A percentile compares a stretch with the other conserved stretches of the same genome.
phyloP scores from a whole-genome alignment of 2,113 vertebrate genomes.

The rabbit (Oryctolagus cuniculus) region DNA sequence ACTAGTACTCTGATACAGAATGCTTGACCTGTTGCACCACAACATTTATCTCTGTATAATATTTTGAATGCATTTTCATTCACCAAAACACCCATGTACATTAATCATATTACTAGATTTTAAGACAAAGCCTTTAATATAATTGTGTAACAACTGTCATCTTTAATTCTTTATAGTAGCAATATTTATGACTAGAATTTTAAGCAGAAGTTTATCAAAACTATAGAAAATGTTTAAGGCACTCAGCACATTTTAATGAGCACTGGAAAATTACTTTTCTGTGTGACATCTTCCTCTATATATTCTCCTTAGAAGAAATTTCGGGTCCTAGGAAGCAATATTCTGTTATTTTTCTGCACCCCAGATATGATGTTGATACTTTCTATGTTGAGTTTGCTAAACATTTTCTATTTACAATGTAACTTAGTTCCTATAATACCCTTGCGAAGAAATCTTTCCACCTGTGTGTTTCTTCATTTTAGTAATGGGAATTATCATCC shows the following conservation, averaged over 20 bases:
- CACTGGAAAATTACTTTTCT: not conserved
- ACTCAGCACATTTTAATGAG: not conserved
- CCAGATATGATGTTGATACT: not conserved
- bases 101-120: too few species aligned
- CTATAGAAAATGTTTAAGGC: not conserved
- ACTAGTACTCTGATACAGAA: too few species aligned
- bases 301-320: slow-evolving; percentile 7
- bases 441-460: slow-evolving; percentile 40
- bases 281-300: not conserved
- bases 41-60: too few species aligned
- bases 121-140: too few species aligned
- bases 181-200: too few species aligned
- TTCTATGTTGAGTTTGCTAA: slow-evolving; percentile 1
- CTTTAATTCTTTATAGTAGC: too few species aligned
- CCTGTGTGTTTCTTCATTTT: slow-evolving; percentile 33
- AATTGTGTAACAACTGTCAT: too few species aligned
- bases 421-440: not conserved
- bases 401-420: slow-evolving; percentile 30
- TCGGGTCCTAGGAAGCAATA: not conserved
- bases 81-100: too few species aligned
- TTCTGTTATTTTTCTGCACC: not conserved
- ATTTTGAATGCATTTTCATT: too few species aligned
- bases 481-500: slow-evolving; percentile 27
- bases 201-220: not conserved
- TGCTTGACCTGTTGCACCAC: too few species aligned